These are phyloP conservation scores for Epinephelus awoara DNA, from an alignment of 2,797 vertebrate genomes.

Conservation along the genomic window DNA sequence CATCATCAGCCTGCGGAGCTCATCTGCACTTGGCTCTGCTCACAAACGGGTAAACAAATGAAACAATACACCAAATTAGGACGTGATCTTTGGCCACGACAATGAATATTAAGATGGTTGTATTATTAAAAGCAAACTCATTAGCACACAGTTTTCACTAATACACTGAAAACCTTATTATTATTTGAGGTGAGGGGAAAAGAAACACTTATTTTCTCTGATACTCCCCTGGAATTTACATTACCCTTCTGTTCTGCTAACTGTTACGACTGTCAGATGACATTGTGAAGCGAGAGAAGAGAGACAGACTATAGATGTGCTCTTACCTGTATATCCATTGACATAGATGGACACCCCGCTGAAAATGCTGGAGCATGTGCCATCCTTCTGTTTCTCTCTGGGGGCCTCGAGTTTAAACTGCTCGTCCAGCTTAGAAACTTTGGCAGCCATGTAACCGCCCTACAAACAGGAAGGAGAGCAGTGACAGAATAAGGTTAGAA, in stretches of 20 bases:
- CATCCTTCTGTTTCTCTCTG: slow-evolving; percentile 90
- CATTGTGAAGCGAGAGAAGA: neutral
- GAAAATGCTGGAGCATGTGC: slow-evolving; percentile 90
- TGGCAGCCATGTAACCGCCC: slow-evolving; percentile 98
- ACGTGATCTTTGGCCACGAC: too few relatives aligned
- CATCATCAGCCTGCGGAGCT: slow-evolving; percentile 96
- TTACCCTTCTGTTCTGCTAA: slow-evolving; percentile 11
- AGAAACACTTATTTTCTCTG: too few relatives aligned
- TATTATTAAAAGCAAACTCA: too few relatives aligned
- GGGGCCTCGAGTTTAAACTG: slow-evolving; percentile 93
- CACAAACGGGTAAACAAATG: slow-evolving; percentile 9
- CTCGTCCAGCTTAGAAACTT: slow-evolving; percentile 94
- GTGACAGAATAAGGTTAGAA: neutral
- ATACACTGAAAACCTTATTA: too few relatives aligned
- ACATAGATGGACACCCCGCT: slow-evolving; percentile 96
- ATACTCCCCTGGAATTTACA: slow-evolving; percentile 29
- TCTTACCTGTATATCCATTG: slow-evolving; percentile 96
- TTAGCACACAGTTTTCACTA: too few relatives aligned
- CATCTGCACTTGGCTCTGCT: slow-evolving; percentile 94
- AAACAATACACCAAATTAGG: neutral
- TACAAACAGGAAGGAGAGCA: slow-evolving; percentile 63
- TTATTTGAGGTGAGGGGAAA: too few relatives aligned
- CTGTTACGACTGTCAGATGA: too few relatives aligned
- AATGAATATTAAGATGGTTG: too few relatives aligned
- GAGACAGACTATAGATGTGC: neutral